These are phyloP conservation scores for Bradypodion ventrale DNA, from an alignment of 2,797 vertebrate species.

Conservation along the genomic window DNA sequence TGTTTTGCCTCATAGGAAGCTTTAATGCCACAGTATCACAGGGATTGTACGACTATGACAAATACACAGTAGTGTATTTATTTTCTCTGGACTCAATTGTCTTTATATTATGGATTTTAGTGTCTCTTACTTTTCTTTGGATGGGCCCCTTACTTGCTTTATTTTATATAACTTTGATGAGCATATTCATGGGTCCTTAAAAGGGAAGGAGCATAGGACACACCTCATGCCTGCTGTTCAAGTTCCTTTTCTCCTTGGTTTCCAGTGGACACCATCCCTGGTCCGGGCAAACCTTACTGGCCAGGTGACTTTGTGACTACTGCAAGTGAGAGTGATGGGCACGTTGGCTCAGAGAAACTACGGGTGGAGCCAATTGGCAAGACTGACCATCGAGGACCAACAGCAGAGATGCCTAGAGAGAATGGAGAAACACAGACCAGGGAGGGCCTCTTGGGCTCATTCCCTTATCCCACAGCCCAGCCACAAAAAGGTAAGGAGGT, in stretches of 20 bases:
- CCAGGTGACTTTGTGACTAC: constrained; percentile 75
- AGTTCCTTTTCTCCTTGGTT: constrained; percentile 2
- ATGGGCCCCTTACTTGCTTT: not conserved
- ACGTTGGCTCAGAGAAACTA: constrained; percentile 58
- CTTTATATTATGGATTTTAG: not conserved
- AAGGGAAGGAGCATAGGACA: not conserved
- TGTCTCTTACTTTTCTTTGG: not conserved
- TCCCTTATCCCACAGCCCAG: constrained; percentile 77
- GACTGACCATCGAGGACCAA: constrained; percentile 21
- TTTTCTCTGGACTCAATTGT: not conserved
- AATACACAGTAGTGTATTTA: not conserved
- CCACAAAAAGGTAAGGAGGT: constrained; percentile 85
- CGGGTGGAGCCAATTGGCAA: constrained; percentile 64
- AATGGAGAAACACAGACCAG: constrained; percentile 67
- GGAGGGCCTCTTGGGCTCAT: constrained; percentile 73
- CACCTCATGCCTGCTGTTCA: not conserved
- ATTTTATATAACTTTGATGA: not conserved
- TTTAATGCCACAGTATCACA: not conserved
- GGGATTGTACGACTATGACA: not conserved
- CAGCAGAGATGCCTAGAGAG: constrained; percentile 58
- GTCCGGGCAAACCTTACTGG: constrained; percentile 69
- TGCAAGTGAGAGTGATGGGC: constrained; percentile 70
- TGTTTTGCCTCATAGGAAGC: not conserved
- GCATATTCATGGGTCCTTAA: not conserved
- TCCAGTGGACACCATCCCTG: constrained; percentile 70